Evolutionary conservation across 2,113 vertebrate genomes (phyloP), one percentile per base, ranked within the genome.

Genomic region (Chaetops frenatus): DNA sequence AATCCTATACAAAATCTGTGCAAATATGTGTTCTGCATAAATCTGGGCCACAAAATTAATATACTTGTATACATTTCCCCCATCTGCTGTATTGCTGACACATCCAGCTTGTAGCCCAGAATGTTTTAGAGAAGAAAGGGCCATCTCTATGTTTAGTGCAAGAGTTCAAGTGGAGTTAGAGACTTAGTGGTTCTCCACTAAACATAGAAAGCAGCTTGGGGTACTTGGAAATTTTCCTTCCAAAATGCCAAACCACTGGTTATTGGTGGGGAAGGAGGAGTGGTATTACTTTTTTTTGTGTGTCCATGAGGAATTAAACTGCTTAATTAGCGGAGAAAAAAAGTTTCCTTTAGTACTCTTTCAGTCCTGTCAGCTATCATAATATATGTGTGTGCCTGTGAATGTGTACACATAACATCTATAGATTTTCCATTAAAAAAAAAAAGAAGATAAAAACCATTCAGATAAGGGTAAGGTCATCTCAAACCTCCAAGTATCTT

Each of bases 11-110:
- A 3, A 96, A 94, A 92, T 95, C 94, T 89, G 65, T 72, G 83
- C 86, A 96, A 94, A 89, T 97, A 91, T 72, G 72, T 57, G 84
- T 92, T 94, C 83, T 95, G 89, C 92, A 84, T 94, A 95, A 95
- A 96, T 95, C 92, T 95, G 77, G 91, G 86, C 92, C 93, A 94
- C 91, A 48, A 96, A 93, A 94, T 96, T 90, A 95, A 81, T 96
- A 91, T 22, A 91, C 94, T 96, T 88, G 81, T 88, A 83, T 90
- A 94, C 72, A 70, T 93, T 96, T 90, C 88, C 65, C 83, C 51
- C 94, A 94, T 96, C 90, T 94, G 84, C 84, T 81, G 8, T 73
- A 86, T 48, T 92, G 48, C 76, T 95, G 64, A 91, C 87, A 93
- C 70, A 94, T 97, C 95, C 57, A 81, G 64, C 78, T 90, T 47